Evolutionary conservation across 2,888 invertebrate species (phyloP).

Genomic region (Alloscopus bannaensis): DNA sequence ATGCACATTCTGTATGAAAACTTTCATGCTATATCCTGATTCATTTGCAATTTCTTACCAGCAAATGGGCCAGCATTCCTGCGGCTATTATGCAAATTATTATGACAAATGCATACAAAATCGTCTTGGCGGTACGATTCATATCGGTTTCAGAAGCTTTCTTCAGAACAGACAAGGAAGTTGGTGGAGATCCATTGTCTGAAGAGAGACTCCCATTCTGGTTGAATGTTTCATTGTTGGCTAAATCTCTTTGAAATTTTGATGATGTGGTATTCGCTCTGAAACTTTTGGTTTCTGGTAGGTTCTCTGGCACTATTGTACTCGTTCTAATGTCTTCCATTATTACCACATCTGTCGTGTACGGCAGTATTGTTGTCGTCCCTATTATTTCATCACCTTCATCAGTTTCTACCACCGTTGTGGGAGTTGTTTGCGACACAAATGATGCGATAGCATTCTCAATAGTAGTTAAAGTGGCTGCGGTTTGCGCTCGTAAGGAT

Average conservation of each 20-base stretch:
- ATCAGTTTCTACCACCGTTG: slow-evolving; percentile 4
- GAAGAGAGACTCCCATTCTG: neutral
- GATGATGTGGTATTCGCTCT: slow-evolving; percentile 5
- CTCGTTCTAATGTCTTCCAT: slow-evolving; percentile 1
- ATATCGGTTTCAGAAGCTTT: slow-evolving; percentile 46
- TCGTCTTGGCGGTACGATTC: slow-evolving; percentile 72
- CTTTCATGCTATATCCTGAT: too few relatives aligned
- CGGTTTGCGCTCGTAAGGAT: slow-evolving; percentile 9
- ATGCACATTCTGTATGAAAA: too few relatives aligned
- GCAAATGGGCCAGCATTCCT: slow-evolving; percentile 87
- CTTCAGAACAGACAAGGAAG: neutral
- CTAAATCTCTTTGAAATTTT: neutral
- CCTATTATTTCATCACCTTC: slow-evolving; percentile 26
- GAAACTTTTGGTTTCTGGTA: slow-evolving; percentile 10
- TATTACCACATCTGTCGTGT: slow-evolving; percentile 9
- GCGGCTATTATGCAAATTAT: slow-evolving; percentile 85
- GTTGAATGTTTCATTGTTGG: slow-evolving; percentile 21
- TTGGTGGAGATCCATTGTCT: neutral
- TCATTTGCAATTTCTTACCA: too few relatives aligned
- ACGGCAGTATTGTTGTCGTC: slow-evolving; percentile 28
- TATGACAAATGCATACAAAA: slow-evolving; percentile 81
- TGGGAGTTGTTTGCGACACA: neutral
- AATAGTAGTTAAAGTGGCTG: slow-evolving; percentile 23
- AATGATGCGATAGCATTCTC: slow-evolving; percentile 17
- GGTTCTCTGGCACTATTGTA: slow-evolving; percentile 3